Percentiles rank a stretch among this genome's conserved stretches.
These are phyloP conservation scores for Coendou prehensilis DNA, from an alignment of 2,797 vertebrate species.

Conservation along the genomic window DNA sequence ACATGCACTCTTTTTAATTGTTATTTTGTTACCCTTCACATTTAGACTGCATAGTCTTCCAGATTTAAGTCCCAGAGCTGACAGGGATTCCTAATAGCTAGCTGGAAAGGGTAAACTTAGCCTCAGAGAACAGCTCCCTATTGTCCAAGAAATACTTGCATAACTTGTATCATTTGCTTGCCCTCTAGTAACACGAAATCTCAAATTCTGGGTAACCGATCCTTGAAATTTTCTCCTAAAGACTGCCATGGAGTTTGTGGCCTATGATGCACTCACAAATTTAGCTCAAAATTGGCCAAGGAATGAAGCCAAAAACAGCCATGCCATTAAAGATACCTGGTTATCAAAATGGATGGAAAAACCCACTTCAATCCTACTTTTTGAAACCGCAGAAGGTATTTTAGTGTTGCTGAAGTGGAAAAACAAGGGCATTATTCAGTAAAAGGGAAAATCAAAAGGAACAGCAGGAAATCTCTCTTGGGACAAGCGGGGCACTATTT, in stretches of 20 bases:
- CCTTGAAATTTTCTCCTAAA: slow-evolving; percentile 24
- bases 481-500: accelerated
- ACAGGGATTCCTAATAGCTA: neutral
- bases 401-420: slow-evolving; percentile 1
- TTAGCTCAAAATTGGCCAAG: slow-evolving; percentile 9
- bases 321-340: slow-evolving; percentile 37
- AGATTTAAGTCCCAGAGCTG: neutral
- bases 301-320: slow-evolving; percentile 35
- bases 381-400: slow-evolving; percentile 18
- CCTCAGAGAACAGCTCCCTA: neutral
- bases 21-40: neutral
- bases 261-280: neutral
- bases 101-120: neutral
- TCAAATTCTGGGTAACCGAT: slow-evolving; percentile 13
- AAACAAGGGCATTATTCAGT: neutral
- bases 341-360: slow-evolving; percentile 28
- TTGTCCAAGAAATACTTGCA: neutral
- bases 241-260: neutral
- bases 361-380: neutral
- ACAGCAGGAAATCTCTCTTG: neutral
- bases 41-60: neutral
- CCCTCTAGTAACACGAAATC: neutral
- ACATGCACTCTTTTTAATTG: neutral
- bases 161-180: neutral
- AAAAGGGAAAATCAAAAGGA: neutral